Evolutionary conservation across 1,140 invertebrate genomes (phyloP), one percentile per base, ranked within the genome.

Genomic region (Leptinotarsa undecemlineata): DNA sequence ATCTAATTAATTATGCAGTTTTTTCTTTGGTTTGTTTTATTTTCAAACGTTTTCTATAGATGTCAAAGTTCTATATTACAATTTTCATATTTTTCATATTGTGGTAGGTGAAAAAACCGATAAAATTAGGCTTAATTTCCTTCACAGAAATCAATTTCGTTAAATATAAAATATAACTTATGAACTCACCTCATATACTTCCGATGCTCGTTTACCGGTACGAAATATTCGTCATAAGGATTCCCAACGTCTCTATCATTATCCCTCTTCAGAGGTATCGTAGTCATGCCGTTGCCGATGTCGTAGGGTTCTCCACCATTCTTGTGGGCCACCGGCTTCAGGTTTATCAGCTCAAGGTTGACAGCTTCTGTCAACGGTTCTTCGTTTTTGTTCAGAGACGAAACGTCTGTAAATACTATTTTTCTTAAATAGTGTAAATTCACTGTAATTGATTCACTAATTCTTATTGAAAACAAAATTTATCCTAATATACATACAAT

Each of bases 141-240:
- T 11, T 4, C 33, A 42, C 8, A 42, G 4, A 11, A 42, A 42
- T 42, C 2, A 42, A 8, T 42, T 42, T 33, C 26, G 33, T 42
- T 3, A 2, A 42, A 42, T 11, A 11, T 42, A 8, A 42, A 42
- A 11, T n/a, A 6, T 6, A 57, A 57, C n/a, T 19, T 15, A 4
- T 66, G 26, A 21, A 66, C 87, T 87, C 88, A 94, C 93, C 93
- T 93, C 86, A 94, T 93, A 83, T 91, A 94, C 87, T 94, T 94
- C 82, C 90, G 89, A 85, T 93, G 93, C 80, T 94, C 92, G 83
- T 94, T 94, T 60, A 94, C 93, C 48, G 93, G 92, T 70, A 94
- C 92, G 84, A 94, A 94, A 84, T 94, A 94, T 79, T 94, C 92
- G 76, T 94, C 92, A 83, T 93, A 93, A 20, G 91, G 90, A 84